Conservation (phyloP, 2,113 vertebrate species). For the Eleginops maclovinus region DNA sequence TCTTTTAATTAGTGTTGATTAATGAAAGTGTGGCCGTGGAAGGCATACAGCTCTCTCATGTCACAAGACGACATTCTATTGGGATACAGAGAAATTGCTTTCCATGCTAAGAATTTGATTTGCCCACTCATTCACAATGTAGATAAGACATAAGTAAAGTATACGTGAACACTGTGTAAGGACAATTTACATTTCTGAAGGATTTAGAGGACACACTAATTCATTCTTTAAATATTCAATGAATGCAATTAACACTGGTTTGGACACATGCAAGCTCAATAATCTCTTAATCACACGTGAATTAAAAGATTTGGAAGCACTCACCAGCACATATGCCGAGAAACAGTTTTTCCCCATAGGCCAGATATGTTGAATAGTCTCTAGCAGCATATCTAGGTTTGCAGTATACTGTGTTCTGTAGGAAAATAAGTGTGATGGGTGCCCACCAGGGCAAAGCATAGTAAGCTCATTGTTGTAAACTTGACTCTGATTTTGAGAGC, state of each 20-base stretch:
- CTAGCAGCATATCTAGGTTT: constrained; percentile 13
- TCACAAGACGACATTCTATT: constrained; percentile 71
- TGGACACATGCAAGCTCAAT: constrained; percentile 36
- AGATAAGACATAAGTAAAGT: constrained; percentile 21
- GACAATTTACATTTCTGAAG: constrained; percentile 24
- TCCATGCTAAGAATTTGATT: constrained; percentile 45
- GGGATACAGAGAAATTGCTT: constrained; percentile 56
- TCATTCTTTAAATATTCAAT: constrained; percentile 41
- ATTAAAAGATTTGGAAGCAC: constrained; percentile 43
- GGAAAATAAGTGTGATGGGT: constrained; percentile 27
- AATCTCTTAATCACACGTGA: constrained; percentile 43
- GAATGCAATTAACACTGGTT: constrained; percentile 42
- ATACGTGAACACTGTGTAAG: not conserved
- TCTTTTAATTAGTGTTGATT: constrained; percentile 93
- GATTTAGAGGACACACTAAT: constrained; percentile 16
- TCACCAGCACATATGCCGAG: constrained; percentile 16
- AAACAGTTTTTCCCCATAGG: constrained; percentile 22
- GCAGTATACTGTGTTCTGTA: not conserved
- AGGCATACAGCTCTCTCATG: constrained; percentile 79
- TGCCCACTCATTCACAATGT: constrained; percentile 13
- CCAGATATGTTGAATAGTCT: constrained; percentile 11
- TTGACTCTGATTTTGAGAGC: constrained; percentile 31
- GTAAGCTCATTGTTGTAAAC: constrained; percentile 23
- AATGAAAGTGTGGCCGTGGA: constrained; percentile 84
- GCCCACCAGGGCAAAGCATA: constrained; percentile 46